Base-by-base conservation (phyloP, 2,888 invertebrate genomes). In the Eudiplozoon nipponicum region DNA sequence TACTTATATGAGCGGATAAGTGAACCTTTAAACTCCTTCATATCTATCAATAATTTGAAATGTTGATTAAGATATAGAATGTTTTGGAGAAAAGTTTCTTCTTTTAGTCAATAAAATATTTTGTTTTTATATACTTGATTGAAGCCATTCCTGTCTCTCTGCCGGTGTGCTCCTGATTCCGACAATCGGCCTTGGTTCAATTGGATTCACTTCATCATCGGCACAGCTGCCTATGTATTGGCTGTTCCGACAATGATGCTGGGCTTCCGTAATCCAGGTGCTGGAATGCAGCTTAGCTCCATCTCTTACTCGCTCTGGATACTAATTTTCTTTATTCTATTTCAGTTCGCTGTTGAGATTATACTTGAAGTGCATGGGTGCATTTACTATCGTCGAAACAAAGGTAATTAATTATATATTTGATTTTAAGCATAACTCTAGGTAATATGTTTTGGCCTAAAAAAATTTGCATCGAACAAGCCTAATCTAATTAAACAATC, bases 181-280 rank as follows among this genome's bases (percentile, higher is more conserved):
- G 45, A 47, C 2, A 51, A 51, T 39, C 48, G 55, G 7, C 55
- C 55, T 2, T 49, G 55, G 38, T 55, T 55, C 46, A 59, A 59
- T 49, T 59, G 57, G 57, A 48, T 56, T 40, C 54, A 57, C 46
- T 57, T 56, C 53, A 48, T 53, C 17, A 50, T 57, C 49, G 56
- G 56, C 40, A 53, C 54, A 11, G 50, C 54, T 28, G 56, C 53
- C 35, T 50, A 51, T 46, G 51, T 55, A 34, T 51, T 59, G 22
- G 52, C 64, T 81, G 81, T 84, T 59, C 71, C 77, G 11, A 73
- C 78, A 37, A 74, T 86, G 51, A 84, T 84, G 67, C 72, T 81
- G 53, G 76, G 84, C 28, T 72, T 76, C 19, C 70, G 71, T 51
- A 64, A 84, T 45, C 67, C 68, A 47, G 76, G 78, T 59, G 75